Evolutionary conservation across 2,888 invertebrate species (phyloP).

Genomic region (Thera obeliscata): DNA sequence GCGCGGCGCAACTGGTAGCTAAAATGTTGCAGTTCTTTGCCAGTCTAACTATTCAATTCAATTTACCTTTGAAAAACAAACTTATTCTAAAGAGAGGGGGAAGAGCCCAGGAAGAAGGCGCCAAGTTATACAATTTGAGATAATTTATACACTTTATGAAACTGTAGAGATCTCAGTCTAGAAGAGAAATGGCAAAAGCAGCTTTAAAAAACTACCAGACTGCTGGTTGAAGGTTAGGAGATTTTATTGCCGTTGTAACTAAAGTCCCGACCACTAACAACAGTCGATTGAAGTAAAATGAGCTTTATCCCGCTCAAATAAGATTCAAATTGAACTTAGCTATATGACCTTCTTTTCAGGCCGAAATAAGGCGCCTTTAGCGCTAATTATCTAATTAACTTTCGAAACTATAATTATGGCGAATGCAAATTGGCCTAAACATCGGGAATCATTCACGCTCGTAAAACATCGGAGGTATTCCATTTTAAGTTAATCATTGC

Average conservation of each 20-base stretch:
- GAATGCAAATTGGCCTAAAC: not conserved
- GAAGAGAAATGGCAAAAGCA: not conserved
- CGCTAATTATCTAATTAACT: not conserved
- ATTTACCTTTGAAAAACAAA: no score
- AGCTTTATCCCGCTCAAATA: not conserved
- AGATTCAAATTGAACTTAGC: not conserved
- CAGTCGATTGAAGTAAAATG: not conserved
- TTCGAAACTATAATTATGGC: not conserved
- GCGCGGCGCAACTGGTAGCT: no score
- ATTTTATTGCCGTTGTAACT: not conserved
- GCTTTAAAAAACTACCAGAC: not conserved
- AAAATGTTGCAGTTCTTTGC: no score
- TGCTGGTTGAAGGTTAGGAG: not conserved
- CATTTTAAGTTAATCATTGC: not conserved
- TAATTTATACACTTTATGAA: not conserved
- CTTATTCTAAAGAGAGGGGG: no score
- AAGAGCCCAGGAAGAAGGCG: no score
- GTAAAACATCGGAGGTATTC: not conserved
- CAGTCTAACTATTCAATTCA: no score
- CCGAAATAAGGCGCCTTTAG: no score
- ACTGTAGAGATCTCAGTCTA: not conserved
- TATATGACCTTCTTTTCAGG: not conserved
- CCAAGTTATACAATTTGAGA: not conserved
- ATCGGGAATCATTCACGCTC: not conserved
- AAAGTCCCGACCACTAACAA: not conserved